Base-by-base conservation (phyloP, 2,797 vertebrate species). In the Ataeniobius toweri region DNA sequence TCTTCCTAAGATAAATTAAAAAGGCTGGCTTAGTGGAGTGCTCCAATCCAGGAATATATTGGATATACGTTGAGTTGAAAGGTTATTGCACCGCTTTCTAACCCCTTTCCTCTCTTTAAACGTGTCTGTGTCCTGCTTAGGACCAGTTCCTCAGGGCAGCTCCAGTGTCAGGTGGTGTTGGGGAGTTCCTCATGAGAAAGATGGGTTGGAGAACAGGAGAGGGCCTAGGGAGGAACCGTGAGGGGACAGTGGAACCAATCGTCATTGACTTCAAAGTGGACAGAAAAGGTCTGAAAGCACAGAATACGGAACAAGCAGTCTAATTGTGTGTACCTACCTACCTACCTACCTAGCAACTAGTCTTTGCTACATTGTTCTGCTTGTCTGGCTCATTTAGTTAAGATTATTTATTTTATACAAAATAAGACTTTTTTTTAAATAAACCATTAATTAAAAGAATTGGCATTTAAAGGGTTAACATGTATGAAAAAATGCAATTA, bases 161-260 rank as follows among this genome's bases (percentile, higher is more conserved):
- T 53, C 98, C 98, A 0, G 97, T 99, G 31, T 97, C 96, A 0
- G 98, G 98, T 75, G 98, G 98, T 41, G 97, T 99, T 83, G 98
- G 98, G 71, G 98, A 98, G 94, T 96, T 98, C 59, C 95, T 99
- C 73, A 99, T 99, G 98, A 97, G 97, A 75, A 99, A 99, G 93
- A 99, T 99, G 98, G 98, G 98, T 87, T 99, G 98, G 98, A 96
- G 93, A 91, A 96, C 96, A 48, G 98, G 98, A 74, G 98, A 99
- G 91, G 98, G 98, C 20, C 95, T 99, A 0, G 98, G 98, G 22
- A 96, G 98, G 92, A 97, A 98, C 94, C 96, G 97, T 46, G 97
- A 99, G 93, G 98, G 98, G 20, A 98, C 97, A 0, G 97, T 98
- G 71, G 97, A 99, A 80, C 98, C 98, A 5, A 99, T 99, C 89